Evolutionary conservation across 2,888 invertebrate genomes (phyloP).

Genomic region (Poecilobothrus nobilitatus): DNA sequence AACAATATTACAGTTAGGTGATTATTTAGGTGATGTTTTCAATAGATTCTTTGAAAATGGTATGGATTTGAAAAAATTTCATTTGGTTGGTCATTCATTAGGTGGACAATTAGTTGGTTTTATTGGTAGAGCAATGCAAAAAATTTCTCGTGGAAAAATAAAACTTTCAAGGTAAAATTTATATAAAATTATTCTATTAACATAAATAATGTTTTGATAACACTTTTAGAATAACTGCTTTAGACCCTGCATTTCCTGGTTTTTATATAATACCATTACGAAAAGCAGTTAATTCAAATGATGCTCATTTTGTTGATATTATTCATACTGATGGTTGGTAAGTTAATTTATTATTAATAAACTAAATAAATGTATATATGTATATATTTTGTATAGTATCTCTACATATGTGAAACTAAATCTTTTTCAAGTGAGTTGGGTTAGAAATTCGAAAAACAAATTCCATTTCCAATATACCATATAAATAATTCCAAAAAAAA

Average conservation of each 20-base stretch:
- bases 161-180: constrained; percentile 21
- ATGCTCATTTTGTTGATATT: constrained; percentile 51
- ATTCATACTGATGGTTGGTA: constrained; percentile 51
- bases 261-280: constrained; percentile 21
- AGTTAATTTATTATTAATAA: too few species aligned
- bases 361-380: too few species aligned
- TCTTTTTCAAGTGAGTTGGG: too few species aligned
- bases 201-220: too few species aligned
- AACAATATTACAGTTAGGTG: constrained; percentile 7
- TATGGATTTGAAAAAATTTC: constrained; percentile 21
- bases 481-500: too few species aligned
- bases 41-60: constrained; percentile 21
- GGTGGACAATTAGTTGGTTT: constrained; percentile 24
- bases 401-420: too few species aligned
- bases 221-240: constrained; percentile 20
- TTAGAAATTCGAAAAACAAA: too few species aligned
- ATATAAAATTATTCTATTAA: too few species aligned
- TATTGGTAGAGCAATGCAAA: constrained; percentile 21
- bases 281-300: constrained; percentile 41
- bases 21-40: constrained; percentile 7
- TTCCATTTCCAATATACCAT: too few species aligned
- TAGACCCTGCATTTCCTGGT: constrained; percentile 26
- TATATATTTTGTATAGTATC: too few species aligned
- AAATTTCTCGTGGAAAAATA: constrained; percentile 18
- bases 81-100: constrained; percentile 27